Conservation (phyloP, 2,113 vertebrate species). For the Planiliza haematocheilus region DNA sequence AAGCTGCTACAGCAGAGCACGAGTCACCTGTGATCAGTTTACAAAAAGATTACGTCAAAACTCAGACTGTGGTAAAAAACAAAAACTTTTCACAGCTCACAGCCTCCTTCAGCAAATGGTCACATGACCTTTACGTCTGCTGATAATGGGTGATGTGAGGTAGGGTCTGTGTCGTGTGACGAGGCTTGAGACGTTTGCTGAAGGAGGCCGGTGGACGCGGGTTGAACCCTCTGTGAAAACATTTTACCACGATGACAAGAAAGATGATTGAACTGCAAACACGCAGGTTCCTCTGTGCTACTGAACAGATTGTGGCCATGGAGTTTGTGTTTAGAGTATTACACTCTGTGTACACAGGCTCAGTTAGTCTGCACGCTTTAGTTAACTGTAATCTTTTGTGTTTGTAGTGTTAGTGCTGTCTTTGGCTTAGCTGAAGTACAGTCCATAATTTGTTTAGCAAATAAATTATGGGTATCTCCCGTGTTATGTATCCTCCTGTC, state of each 20-base stretch:
- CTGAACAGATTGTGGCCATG: constrained; percentile 64
- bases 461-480: constrained; percentile 68
- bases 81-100: background rate
- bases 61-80: background rate
- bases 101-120: constrained; percentile 17
- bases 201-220: background rate
- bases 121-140: background rate
- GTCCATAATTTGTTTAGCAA: constrained; percentile 74
- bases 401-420: constrained; percentile 52
- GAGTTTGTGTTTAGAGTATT: constrained; percentile 46
- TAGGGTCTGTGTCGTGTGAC: background rate
- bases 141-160: background rate
- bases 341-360: constrained; percentile 15
- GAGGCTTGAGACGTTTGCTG: background rate
- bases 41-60: no score
- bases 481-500: constrained; percentile 14
- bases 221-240: constrained; percentile 16
- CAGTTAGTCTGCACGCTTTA: constrained; percentile 39
- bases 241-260: background rate
- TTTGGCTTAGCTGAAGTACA: constrained; percentile 39
- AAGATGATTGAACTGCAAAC: no score
- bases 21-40: background rate
- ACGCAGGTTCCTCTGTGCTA: constrained; percentile 39
- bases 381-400: constrained; percentile 43
- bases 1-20: constrained; percentile 34